These are phyloP conservation scores for Triplophysa yarkandensis DNA, from an alignment of 2,797 vertebrate species.

Conservation along the genomic window DNA sequence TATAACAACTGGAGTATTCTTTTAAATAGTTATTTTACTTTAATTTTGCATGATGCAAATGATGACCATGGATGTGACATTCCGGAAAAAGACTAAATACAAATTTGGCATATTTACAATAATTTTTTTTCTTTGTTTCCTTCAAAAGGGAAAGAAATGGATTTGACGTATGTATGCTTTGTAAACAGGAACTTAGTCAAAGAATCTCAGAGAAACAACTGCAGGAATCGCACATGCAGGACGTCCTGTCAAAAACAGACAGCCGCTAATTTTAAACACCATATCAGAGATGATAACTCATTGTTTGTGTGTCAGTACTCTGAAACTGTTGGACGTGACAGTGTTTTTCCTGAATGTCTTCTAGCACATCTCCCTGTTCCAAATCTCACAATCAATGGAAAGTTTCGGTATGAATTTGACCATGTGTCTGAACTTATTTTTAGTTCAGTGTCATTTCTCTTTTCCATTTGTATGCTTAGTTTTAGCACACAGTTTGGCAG, in stretches of 20 bases:
- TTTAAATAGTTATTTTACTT: too few species aligned
- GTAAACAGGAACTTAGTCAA: slow-evolving; percentile 71
- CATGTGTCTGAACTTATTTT: slow-evolving; percentile 27
- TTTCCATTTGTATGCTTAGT: slow-evolving; percentile 5
- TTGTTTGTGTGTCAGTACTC: neutral
- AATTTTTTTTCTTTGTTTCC: slow-evolving; percentile 54
- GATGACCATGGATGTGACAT: neutral
- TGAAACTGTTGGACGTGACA: slow-evolving; percentile 3
- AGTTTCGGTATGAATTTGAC: neutral
- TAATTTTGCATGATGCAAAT: too few species aligned
- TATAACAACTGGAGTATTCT: too few species aligned
- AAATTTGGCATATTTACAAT: too few species aligned
- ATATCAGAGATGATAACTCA: slow-evolving; percentile 27
- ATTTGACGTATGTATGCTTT: slow-evolving; percentile 42
- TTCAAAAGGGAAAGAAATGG: slow-evolving; percentile 55
- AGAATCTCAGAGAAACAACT: slow-evolving; percentile 38
- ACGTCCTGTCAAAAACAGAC: slow-evolving; percentile 60
- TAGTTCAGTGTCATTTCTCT: slow-evolving; percentile 24
- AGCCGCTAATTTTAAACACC: slow-evolving; percentile 45
- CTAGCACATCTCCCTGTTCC: neutral
- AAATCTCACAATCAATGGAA: neutral
- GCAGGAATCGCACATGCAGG: slow-evolving; percentile 67
- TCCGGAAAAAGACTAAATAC: too few species aligned
- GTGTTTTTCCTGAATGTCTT: slow-evolving; percentile 1
- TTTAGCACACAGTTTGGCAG: neutral